Conservation (phyloP, 2,888 invertebrate genomes). For the Hemicrepidius hirtus region DNA sequence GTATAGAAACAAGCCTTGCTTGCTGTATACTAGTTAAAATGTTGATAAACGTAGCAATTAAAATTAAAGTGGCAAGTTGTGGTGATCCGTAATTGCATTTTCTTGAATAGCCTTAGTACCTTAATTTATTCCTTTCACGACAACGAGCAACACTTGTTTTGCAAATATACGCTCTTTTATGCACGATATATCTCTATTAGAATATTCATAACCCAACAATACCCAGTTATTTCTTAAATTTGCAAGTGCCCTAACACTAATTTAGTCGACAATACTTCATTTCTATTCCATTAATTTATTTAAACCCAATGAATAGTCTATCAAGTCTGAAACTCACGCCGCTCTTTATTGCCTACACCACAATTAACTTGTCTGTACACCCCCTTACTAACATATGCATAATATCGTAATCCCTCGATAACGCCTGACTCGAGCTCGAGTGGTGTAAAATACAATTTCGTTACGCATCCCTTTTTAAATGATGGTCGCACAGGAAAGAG, state of each 20-base stretch:
- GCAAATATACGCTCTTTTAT: neutral
- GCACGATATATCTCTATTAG: constrained; percentile 1
- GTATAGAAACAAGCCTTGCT: no score
- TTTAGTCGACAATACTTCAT: constrained; percentile 30
- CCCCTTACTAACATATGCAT: constrained; percentile 34
- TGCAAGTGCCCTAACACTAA: constrained; percentile 9
- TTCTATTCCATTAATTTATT: constrained; percentile 40
- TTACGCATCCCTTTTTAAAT: neutral
- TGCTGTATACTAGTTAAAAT: neutral
- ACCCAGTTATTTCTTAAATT: constrained; percentile 33
- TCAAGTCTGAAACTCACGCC: constrained; percentile 16
- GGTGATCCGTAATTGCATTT: constrained; percentile 8
- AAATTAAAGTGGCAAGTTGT: constrained; percentile 11
- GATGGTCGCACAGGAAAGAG: no score
- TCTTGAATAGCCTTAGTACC: neutral
- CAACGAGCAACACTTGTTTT: constrained; percentile 33
- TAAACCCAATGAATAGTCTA: constrained; percentile 36
- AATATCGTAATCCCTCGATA: constrained; percentile 31
- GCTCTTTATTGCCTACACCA: constrained; percentile 13
- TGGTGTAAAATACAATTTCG: constrained; percentile 6
- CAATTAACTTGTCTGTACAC: constrained; percentile 22
- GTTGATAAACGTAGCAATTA: constrained; percentile 20
- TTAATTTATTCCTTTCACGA: constrained; percentile 35
- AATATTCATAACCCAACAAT: constrained; percentile 33
- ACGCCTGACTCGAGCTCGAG: constrained; percentile 5